These are phyloP conservation scores for Hydractinia echinata DNA, from an alignment of 30 jellyfish, hydroid and myxozoan genomes.

Conservation along the genomic window DNA sequence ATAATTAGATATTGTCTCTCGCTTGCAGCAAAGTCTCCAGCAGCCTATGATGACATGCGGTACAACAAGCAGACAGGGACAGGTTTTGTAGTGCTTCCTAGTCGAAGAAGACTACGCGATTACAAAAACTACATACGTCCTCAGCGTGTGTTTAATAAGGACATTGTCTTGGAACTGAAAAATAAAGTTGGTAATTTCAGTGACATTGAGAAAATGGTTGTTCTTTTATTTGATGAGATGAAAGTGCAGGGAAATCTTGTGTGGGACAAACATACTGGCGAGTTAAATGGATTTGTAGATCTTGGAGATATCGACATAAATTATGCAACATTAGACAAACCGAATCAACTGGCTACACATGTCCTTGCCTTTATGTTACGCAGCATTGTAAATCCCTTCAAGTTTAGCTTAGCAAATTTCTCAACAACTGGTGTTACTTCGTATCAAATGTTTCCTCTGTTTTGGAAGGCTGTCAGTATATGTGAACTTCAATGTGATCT, in stretches of 20 bases:
- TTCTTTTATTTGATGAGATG: no score
- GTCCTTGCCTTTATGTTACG: constrained; percentile 54
- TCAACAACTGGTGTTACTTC: constrained; percentile 66
- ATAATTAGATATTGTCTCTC: no score
- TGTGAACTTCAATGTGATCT: constrained; percentile 34
- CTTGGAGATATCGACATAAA: constrained; percentile 53
- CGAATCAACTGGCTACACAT: constrained; percentile 54
- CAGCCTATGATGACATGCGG: no score
- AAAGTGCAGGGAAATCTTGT: no score
- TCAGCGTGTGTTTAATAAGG: not conserved
- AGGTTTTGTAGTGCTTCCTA: constrained; percentile 44
- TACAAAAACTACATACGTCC: constrained; percentile 39
- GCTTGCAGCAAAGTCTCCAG: no score
- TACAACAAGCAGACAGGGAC: no score
- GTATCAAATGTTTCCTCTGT: constrained; percentile 48
- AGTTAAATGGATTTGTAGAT: constrained; percentile 43
- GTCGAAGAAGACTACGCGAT: constrained; percentile 47
- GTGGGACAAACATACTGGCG: no score
- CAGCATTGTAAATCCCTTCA: constrained; percentile 44
- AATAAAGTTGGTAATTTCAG: not conserved
- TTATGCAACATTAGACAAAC: constrained; percentile 36
- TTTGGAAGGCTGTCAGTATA: constrained; percentile 53
- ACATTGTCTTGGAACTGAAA: constrained; percentile 27
- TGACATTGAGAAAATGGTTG: no score
- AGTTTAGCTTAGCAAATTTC: constrained; percentile 51